phyloP scores from a whole-genome alignment of 2,113 vertebrate genomes.

The Oreochromis tanganicae region DNA sequence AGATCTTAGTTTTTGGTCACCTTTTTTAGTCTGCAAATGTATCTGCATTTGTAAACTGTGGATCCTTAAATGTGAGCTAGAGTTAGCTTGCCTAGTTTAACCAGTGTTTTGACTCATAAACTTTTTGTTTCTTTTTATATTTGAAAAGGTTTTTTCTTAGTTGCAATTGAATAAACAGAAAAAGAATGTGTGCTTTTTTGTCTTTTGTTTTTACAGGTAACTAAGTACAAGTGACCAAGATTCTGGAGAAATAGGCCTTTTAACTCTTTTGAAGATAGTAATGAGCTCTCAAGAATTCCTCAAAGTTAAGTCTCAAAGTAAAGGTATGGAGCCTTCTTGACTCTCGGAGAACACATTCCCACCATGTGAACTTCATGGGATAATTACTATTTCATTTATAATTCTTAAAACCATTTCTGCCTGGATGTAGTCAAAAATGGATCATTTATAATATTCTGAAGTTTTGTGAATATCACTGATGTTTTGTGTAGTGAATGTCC shows the following conservation, averaged over 20 bases:
- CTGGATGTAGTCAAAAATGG: not conserved
- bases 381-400: not conserved
- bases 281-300: not conserved
- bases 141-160: not conserved
- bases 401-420: not conserved
- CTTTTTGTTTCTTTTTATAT: not conserved
- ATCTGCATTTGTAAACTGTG: not conserved
- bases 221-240: not conserved
- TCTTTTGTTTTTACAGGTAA: not conserved
- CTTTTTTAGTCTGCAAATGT: not conserved
- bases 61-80: not conserved
- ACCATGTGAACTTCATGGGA: not conserved
- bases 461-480: not conserved
- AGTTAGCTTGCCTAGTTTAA: not conserved
- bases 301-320: rapidly evolving
- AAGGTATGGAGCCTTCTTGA: not conserved
- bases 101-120: not conserved
- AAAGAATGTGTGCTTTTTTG: not conserved
- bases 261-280: not conserved
- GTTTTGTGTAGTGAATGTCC: not conserved
- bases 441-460: not conserved
- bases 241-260: not conserved
- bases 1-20: not conserved
- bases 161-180: not conserved
- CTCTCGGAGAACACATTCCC: not conserved